Percentiles rank a stretch among this genome's conserved stretches.
Evolutionary conservation across 2,113 vertebrate species (phyloP).

Genomic region (Mirounga angustirostris): DNA sequence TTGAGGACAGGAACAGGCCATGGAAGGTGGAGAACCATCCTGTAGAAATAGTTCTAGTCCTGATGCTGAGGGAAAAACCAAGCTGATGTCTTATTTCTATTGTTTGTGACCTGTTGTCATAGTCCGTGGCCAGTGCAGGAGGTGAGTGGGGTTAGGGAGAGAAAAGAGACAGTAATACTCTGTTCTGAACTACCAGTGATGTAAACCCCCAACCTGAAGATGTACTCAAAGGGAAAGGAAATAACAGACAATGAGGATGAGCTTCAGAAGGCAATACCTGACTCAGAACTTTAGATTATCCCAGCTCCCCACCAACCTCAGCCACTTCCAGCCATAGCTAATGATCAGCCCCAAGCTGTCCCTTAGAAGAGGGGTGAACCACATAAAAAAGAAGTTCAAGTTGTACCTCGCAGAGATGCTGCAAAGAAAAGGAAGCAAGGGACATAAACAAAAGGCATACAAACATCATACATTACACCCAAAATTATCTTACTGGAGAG

Average conservation of each 20-base stretch:
- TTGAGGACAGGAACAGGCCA: background rate
- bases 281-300: background rate
- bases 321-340: background rate
- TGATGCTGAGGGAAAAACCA: background rate
- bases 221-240: background rate
- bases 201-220: background rate
- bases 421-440: background rate
- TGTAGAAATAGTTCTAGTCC: background rate
- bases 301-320: accelerated
- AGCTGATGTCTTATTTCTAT: background rate
- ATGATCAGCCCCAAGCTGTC: background rate
- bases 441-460: background rate
- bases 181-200: background rate
- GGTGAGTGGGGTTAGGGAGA: too few species aligned
- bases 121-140: background rate
- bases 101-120: background rate
- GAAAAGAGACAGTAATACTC: background rate
- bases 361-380: background rate
- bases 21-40: background rate
- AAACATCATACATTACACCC: background rate
- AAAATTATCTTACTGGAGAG: background rate
- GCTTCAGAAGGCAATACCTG: background rate
- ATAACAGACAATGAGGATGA: background rate
- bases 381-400: background rate
- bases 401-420: background rate